phyloP scores from a whole-genome alignment of 2,888 invertebrate genomes.

The Atethmia centrago region DNA sequence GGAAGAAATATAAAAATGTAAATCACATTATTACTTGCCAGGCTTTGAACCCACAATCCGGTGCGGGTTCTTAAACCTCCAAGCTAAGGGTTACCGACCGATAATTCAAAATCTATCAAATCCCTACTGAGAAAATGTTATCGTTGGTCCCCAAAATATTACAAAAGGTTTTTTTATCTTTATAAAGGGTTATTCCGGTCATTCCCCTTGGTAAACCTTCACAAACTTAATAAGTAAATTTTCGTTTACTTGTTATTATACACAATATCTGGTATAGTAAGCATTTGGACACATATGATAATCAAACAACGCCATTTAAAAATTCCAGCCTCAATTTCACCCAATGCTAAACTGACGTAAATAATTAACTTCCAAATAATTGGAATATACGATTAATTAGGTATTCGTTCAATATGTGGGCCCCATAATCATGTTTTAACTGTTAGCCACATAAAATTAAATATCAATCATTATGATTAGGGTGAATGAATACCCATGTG shows the following conservation, averaged over 20 bases:
- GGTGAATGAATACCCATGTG: too few species aligned
- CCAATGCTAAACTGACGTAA: slow-evolving; percentile 1
- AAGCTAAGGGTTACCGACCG: slow-evolving; percentile 28
- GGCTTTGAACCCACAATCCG: slow-evolving; percentile 20
- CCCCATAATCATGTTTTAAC: slow-evolving; percentile 7
- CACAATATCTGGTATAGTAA: neutral
- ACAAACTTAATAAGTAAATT: slow-evolving; percentile 11
- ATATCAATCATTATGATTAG: neutral
- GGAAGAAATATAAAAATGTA: slow-evolving; percentile 1
- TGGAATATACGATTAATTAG: slow-evolving; percentile 12
- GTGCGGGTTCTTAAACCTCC: neutral
- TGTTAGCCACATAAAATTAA: neutral
- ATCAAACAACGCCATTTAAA: slow-evolving; percentile 8
- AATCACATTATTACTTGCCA: slow-evolving; percentile 17
- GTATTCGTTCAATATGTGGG: slow-evolving; percentile 25
- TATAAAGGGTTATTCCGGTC: slow-evolving; percentile 28
- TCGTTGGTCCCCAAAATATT: slow-evolving; percentile 30
- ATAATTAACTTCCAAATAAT: slow-evolving; percentile 32
- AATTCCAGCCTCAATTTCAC: slow-evolving; percentile 17
- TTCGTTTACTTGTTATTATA: slow-evolving; percentile 6
- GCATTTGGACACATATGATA: neutral
- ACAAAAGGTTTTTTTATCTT: slow-evolving; percentile 30
- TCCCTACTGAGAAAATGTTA: slow-evolving; percentile 40
- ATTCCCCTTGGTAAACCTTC: slow-evolving; percentile 16
- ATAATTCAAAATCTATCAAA: slow-evolving; percentile 46